phyloP scores from a whole-genome alignment of 2,888 invertebrate species.

The Melanotus villosus region DNA sequence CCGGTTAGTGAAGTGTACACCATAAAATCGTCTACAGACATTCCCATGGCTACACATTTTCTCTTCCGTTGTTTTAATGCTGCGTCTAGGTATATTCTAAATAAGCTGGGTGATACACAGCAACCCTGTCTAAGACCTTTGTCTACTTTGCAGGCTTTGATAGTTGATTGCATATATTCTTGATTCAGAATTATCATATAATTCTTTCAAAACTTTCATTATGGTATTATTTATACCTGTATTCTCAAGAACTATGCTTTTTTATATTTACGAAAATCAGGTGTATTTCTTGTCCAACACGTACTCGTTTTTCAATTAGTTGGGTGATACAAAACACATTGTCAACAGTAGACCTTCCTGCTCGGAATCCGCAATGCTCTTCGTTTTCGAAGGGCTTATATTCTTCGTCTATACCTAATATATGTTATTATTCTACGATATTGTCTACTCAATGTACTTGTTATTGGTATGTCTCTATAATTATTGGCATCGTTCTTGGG shows the following conservation, averaged over 20 bases:
- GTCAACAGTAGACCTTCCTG: background rate
- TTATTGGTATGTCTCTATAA: background rate
- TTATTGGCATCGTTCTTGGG: too few species aligned
- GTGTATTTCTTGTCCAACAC: too few species aligned
- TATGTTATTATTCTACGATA: background rate
- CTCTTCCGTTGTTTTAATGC: too few species aligned
- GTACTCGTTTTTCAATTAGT: background rate
- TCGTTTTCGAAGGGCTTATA: background rate
- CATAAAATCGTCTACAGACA: too few species aligned
- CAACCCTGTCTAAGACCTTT: conserved; percentile 1
- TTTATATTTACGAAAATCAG: background rate
- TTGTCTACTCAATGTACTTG: background rate
- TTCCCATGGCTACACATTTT: too few species aligned
- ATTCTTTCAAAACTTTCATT: background rate
- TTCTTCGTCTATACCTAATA: background rate
- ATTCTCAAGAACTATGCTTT: background rate
- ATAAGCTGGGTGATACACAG: background rate
- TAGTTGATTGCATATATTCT: background rate
- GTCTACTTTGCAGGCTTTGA: background rate
- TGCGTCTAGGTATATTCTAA: background rate
- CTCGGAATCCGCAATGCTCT: background rate
- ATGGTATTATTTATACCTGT: background rate
- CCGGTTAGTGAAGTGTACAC: too few species aligned
- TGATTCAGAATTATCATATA: background rate
- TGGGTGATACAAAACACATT: background rate